A percentile compares a stretch with the other conserved stretches of the same genome.
Conservation (phyloP, 2,888 invertebrate genomes). For the Drosophila histrio region DNA sequence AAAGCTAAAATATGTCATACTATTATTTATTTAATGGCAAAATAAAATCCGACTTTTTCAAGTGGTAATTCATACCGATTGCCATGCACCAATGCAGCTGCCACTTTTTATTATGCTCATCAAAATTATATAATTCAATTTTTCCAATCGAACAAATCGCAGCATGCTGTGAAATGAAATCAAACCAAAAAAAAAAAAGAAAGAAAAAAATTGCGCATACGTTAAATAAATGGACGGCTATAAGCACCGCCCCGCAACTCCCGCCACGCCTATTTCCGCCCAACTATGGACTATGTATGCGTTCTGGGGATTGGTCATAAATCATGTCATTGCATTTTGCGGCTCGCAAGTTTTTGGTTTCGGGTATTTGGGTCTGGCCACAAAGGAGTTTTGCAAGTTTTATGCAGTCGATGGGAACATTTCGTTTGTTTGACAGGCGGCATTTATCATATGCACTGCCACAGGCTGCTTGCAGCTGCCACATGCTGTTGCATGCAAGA, state of each 20-base stretch:
- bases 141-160: conserved; percentile 74
- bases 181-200: not conserved
- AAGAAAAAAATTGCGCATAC: conserved; percentile 56
- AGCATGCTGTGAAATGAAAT: conserved; percentile 28
- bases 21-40: not conserved
- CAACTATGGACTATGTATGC: not conserved
- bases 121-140: conserved; percentile 76
- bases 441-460: conserved; percentile 66
- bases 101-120: conserved; percentile 70
- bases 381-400: conserved; percentile 43
- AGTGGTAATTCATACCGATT: conserved; percentile 33
- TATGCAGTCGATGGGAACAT: conserved; percentile 37
- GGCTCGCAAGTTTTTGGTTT: conserved; percentile 40
- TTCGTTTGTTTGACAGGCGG: conserved; percentile 49
- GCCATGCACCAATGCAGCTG: conserved; percentile 53
- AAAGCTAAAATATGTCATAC: not conserved
- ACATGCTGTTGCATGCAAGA: conserved; percentile 23
- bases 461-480: conserved; percentile 19
- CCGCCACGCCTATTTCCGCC: not conserved
- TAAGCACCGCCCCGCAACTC: conserved; percentile 41
- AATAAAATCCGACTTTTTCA: not conserved
- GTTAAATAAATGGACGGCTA: conserved; percentile 69
- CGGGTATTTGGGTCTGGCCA: conserved; percentile 20
- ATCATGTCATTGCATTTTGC: conserved; percentile 71
- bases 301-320: conserved; percentile 48